These are phyloP conservation scores for Odontamblyopus rebecca DNA, from an alignment of 2,797 vertebrate genomes.

Conservation along the genomic window DNA sequence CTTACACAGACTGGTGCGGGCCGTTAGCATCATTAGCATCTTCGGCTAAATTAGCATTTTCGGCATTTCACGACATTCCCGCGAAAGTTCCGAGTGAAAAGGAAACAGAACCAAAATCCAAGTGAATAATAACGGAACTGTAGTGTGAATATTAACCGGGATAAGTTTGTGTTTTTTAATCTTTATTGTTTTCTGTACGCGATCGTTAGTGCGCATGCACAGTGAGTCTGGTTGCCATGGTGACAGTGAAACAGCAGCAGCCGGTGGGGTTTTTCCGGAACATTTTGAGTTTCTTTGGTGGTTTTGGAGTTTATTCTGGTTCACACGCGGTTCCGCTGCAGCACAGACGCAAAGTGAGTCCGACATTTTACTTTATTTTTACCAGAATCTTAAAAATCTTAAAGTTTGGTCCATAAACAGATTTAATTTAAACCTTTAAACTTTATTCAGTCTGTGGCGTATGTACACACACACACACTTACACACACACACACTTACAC, in stretches of 20 bases:
- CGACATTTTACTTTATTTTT: too few relatives aligned
- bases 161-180: background rate
- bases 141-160: background rate
- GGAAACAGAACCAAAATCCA: accelerated
- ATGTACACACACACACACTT: too few relatives aligned
- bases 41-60: background rate
- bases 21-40: background rate
- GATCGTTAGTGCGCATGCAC: background rate
- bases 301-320: background rate
- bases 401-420: too few relatives aligned
- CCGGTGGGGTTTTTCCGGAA: background rate
- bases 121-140: background rate
- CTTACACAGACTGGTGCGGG: too few relatives aligned
- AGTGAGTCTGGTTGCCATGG: background rate
- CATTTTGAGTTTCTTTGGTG: background rate
- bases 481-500: too few relatives aligned
- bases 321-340: background rate
- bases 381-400: too few relatives aligned
- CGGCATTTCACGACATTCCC: background rate
- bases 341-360: too few relatives aligned
- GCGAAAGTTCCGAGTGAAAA: background rate
- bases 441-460: too few relatives aligned
- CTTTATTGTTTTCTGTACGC: background rate
- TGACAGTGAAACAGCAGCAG: background rate
- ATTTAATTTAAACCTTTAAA: too few relatives aligned